Conservation (phyloP, 2,888 invertebrate genomes). For the Drosophila anceps region DNA sequence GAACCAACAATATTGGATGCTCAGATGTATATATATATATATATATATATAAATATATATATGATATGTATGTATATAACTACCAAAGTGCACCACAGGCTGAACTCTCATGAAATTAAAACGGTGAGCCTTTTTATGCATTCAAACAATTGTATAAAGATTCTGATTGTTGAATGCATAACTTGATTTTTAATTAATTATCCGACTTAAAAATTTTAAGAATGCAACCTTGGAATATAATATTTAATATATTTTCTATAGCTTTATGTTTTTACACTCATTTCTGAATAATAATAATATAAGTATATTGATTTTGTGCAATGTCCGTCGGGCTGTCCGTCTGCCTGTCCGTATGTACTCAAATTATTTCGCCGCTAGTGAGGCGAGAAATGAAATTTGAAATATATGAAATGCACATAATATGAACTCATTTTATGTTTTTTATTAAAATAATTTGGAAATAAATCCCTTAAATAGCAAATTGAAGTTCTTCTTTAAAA, state of each 20-base stretch:
- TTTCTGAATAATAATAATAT: too few species aligned
- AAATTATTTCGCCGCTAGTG: too few species aligned
- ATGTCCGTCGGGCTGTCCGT: too few species aligned
- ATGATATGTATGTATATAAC: background rate
- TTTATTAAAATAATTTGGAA: too few species aligned
- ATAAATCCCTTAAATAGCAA: too few species aligned
- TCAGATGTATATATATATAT: background rate
- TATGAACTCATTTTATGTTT: too few species aligned
- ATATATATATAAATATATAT: background rate
- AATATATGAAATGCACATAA: too few species aligned
- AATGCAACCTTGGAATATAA: background rate
- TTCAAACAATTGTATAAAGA: background rate
- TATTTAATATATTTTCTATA: background rate
- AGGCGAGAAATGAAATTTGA: too few species aligned
- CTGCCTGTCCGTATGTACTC: too few species aligned
- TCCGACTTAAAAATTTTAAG: background rate
- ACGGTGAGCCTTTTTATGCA: background rate
- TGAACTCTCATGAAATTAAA: conserved; percentile 1
- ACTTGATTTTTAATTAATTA: background rate
- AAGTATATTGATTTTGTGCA: too few species aligned
- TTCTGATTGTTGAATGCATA: background rate
- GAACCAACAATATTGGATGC: background rate
- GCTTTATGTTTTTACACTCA: background rate
- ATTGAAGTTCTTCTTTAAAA: too few species aligned
- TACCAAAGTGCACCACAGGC: background rate